Base-by-base conservation (phyloP, 2,113 vertebrate genomes). In the Ictidomys tridecemlineatus region DNA sequence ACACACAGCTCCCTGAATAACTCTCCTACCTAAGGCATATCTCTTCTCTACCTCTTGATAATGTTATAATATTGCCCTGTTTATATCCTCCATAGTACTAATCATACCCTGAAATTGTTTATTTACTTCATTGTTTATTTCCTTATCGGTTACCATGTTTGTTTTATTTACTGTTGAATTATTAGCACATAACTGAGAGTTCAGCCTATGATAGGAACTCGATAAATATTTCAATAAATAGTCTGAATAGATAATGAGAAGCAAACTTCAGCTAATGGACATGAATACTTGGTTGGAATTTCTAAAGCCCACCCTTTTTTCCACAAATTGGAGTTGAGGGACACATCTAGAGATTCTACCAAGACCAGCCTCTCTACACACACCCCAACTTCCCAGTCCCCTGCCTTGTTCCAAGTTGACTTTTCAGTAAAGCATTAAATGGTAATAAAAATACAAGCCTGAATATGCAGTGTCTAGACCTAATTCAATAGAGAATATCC, bases 401-500 rank as follows among this genome's bases (percentile, higher is more conserved):
- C 45, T 18, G 65, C 24, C 18, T 63, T 9, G n/a, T 93, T 16
- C 63, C 20, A 56, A 53, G 53, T 65, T 88, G 70, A 95, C 93
- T 77, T 95, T n/a, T 90, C 37, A 69, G 12, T 79, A 93, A 95
- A 89, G 28, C 26, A 48, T 30, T 85, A 42, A 96, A 42, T 79
- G 82, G 9, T 92, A 45, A 69, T 77, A 93, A 91, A 94, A 83
- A 77, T 9, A 53, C 34, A 70, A 76, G 39, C 70, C 32, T 77
- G 73, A 95, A 42, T 63, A 42, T 78, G 34, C 6, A 56, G 24
- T 77, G 24, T 97, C 96, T 94, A 94, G 97, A 94, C 72, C 30
- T 94, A 97, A 98, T 91, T 76, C 96, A 97, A 95, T 98, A 97
- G 73, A 92, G 82, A 63, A 42, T 97, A 98, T 79, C 80, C 24